phyloP scores from a whole-genome alignment of 2,113 vertebrate genomes.

The Clarias macrocephalus region DNA sequence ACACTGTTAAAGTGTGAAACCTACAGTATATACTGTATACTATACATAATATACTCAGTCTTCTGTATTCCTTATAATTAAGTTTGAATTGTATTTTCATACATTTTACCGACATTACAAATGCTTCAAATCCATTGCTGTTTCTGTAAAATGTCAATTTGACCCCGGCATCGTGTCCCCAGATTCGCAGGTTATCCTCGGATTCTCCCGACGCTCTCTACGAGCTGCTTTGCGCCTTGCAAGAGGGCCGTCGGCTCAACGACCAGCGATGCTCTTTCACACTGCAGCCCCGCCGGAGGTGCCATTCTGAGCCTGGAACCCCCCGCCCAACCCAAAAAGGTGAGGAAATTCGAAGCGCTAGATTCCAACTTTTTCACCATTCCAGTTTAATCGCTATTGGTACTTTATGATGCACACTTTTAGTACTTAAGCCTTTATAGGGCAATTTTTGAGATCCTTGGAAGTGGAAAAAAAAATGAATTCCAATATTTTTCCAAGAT shows the following conservation, averaged over 20 bases:
- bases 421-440: background rate
- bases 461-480: no score
- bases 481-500: no score
- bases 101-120: background rate
- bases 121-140: background rate
- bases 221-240: conserved; percentile 73
- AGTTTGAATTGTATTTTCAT: background rate
- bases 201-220: conserved; percentile 76
- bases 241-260: conserved; percentile 75
- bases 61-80: background rate
- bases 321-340: conserved; percentile 66
- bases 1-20: background rate
- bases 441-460: no score
- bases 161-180: background rate
- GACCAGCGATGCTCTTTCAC: conserved; percentile 80
- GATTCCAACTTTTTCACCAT: background rate
- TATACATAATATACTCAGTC: background rate
- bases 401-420: background rate
- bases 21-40: background rate
- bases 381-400: background rate
- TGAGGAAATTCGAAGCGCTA: conserved; percentile 28
- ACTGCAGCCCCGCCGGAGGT: conserved; percentile 69
- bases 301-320: conserved; percentile 75
- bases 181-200: conserved; percentile 67
- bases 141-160: background rate